These are phyloP conservation scores for Amphiprion ocellaris DNA, from an alignment of 2,113 vertebrate species.

Conservation along the genomic window DNA sequence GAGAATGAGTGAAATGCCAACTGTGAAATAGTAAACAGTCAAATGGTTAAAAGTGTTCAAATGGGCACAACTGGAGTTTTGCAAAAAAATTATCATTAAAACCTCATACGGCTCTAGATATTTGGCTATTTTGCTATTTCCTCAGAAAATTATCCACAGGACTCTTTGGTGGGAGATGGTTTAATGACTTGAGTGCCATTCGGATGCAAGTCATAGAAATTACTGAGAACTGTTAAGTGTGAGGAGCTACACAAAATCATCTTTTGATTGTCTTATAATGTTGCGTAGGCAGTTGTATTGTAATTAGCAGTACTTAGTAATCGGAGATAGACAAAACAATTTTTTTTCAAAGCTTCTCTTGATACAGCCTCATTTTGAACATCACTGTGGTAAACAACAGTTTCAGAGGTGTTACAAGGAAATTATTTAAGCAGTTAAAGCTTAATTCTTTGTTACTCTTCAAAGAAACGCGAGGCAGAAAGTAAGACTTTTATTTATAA, in stretches of 20 bases:
- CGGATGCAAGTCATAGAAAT: slow-evolving; percentile 57
- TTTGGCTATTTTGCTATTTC: slow-evolving; percentile 51
- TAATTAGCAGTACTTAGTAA: slow-evolving; percentile 60
- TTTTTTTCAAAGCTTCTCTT: slow-evolving; percentile 26
- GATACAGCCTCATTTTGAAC: slow-evolving; percentile 22
- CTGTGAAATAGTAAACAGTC: slow-evolving; percentile 29
- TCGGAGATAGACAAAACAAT: slow-evolving; percentile 31
- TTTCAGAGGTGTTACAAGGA: slow-evolving; percentile 20
- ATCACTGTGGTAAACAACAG: slow-evolving; percentile 41
- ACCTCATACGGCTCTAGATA: slow-evolving; percentile 39
- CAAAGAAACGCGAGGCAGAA: slow-evolving; percentile 18
- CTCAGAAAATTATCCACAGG: slow-evolving; percentile 48
- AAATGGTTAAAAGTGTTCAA: slow-evolving; percentile 38
- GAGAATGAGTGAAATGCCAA: slow-evolving; percentile 16
- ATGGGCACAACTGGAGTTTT: slow-evolving; percentile 50
- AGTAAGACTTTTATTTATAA: slow-evolving; percentile 21
- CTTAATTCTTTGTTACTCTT: slow-evolving; percentile 20
- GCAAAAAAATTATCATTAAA: slow-evolving; percentile 38
- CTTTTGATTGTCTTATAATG: slow-evolving; percentile 70
- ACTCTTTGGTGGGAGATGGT: slow-evolving; percentile 54
- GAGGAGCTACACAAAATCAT: slow-evolving; percentile 61
- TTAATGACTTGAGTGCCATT: slow-evolving; percentile 66
- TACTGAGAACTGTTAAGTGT: slow-evolving; percentile 36
- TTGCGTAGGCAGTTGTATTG: slow-evolving; percentile 47
- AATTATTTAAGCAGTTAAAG: slow-evolving; percentile 21